Percentiles rank a stretch among this genome's conserved stretches.
phyloP scores from a whole-genome alignment of 92 coral and sea anemone genomes.

The Montipora capitata region DNA sequence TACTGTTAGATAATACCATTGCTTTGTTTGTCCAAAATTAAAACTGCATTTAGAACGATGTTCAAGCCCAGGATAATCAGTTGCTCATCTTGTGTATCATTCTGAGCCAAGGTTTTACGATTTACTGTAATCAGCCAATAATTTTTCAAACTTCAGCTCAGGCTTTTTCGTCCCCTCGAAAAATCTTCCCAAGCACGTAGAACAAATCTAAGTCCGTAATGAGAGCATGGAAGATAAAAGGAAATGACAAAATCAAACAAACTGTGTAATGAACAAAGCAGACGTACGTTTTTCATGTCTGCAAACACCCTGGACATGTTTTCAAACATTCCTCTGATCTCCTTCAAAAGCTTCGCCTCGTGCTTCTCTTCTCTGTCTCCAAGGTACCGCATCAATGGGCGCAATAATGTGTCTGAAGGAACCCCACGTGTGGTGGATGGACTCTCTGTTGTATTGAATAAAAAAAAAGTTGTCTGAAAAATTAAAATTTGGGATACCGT shows the following conservation, averaged over 20 bases:
- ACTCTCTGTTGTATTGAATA: constrained; percentile 16
- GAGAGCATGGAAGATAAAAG: background rate
- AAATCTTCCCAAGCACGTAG: too few species aligned
- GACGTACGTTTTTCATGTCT: constrained; percentile 68
- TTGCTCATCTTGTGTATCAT: too few species aligned
- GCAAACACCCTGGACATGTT: constrained; percentile 69
- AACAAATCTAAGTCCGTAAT: too few species aligned
- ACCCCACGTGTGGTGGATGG: background rate
- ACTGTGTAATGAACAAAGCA: background rate
- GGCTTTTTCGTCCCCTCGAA: too few species aligned
- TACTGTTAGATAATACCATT: too few species aligned
- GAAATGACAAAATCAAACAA: background rate
- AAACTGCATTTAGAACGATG: too few species aligned
- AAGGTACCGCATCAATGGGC: constrained; percentile 64
- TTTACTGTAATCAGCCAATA: too few species aligned
- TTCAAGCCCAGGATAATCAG: too few species aligned
- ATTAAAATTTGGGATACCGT: background rate
- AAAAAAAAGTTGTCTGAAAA: background rate
- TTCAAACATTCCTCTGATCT: constrained; percentile 62
- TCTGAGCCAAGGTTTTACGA: too few species aligned
- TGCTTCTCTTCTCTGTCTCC: constrained; percentile 58
- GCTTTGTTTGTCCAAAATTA: too few species aligned
- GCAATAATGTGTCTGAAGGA: constrained; percentile 18
- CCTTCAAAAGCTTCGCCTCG: constrained; percentile 67
- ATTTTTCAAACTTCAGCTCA: too few species aligned